These are phyloP conservation scores for Clamator glandarius DNA, from an alignment of 2,797 vertebrate genomes.

Conservation along the genomic window DNA sequence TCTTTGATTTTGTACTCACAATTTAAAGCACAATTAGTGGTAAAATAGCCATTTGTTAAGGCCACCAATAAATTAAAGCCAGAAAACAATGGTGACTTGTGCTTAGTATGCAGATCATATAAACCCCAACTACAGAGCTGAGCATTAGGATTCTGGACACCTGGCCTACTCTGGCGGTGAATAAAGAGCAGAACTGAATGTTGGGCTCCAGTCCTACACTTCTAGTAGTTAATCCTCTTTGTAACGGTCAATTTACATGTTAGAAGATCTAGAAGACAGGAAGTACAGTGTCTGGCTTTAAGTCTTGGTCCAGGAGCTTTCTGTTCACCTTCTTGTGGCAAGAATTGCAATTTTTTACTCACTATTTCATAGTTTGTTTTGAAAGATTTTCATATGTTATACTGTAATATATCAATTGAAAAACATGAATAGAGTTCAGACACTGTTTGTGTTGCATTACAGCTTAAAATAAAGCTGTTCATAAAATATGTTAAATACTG, in stretches of 20 bases:
- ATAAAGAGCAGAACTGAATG: slow-evolving; percentile 73
- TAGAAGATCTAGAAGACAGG: slow-evolving; percentile 84
- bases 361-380: slow-evolving; percentile 45
- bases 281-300: slow-evolving; percentile 79
- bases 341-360: slow-evolving; percentile 60
- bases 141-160: slow-evolving; percentile 85
- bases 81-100: slow-evolving; percentile 74
- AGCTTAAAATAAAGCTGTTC: neutral
- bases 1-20: slow-evolving; percentile 68
- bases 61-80: slow-evolving; percentile 75
- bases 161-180: slow-evolving; percentile 57
- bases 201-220: slow-evolving; percentile 73
- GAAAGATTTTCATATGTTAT: neutral
- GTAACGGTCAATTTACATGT: slow-evolving; percentile 80
- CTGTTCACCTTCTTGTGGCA: slow-evolving; percentile 71
- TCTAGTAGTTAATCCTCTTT: slow-evolving; percentile 83
- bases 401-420: slow-evolving; percentile 19
- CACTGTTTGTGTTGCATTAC: neutral
- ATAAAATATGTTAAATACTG: neutral
- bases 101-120: slow-evolving; percentile 81
- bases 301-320: slow-evolving; percentile 71
- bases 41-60: slow-evolving; percentile 73
- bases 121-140: slow-evolving; percentile 64
- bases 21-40: slow-evolving; percentile 70
- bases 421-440: slow-evolving; percentile 29